A percentile compares a stretch with the other conserved stretches of the same genome.
These are phyloP conservation scores for Diplazon laetatorius DNA, from an alignment of 2,888 invertebrate species.

Conservation along the genomic window DNA sequence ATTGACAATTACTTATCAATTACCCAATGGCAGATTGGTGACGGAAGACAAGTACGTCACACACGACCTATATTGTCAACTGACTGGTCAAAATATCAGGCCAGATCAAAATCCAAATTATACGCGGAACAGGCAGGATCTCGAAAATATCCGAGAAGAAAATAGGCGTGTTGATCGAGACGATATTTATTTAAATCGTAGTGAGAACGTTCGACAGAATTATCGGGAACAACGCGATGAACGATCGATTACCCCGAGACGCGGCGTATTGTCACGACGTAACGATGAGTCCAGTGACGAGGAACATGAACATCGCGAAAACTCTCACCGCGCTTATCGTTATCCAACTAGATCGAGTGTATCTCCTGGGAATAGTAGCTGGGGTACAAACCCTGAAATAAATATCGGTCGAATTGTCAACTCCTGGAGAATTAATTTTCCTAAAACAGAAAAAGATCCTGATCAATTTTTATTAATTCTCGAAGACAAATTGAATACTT, in stretches of 20 bases:
- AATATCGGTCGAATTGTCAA: conserved; percentile 49
- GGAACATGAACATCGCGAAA: not conserved
- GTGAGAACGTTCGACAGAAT: not conserved
- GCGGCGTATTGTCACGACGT: not conserved
- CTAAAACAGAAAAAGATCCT: conserved; percentile 56
- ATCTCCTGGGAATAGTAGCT: no score
- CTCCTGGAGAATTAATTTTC: conserved; percentile 52
- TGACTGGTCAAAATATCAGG: not conserved
- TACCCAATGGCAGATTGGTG: not conserved
- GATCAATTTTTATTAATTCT: conserved; percentile 51
- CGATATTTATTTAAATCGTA: not conserved
- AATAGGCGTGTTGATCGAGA: not conserved
- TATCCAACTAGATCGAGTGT: not conserved
- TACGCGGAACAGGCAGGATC: not conserved
- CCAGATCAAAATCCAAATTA: not conserved
- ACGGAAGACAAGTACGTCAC: not conserved
- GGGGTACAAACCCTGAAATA: not conserved
- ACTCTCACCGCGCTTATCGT: not conserved
- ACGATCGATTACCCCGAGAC: not conserved
- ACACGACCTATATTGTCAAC: not conserved
- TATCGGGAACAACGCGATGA: not conserved
- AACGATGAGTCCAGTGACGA: not conserved
- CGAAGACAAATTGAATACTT: conserved; percentile 37
- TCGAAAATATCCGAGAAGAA: no score
- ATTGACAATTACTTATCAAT: not conserved